These are phyloP conservation scores for Clarias pachynema DNA, from an alignment of 2,797 vertebrate genomes.

Conservation along the genomic window DNA sequence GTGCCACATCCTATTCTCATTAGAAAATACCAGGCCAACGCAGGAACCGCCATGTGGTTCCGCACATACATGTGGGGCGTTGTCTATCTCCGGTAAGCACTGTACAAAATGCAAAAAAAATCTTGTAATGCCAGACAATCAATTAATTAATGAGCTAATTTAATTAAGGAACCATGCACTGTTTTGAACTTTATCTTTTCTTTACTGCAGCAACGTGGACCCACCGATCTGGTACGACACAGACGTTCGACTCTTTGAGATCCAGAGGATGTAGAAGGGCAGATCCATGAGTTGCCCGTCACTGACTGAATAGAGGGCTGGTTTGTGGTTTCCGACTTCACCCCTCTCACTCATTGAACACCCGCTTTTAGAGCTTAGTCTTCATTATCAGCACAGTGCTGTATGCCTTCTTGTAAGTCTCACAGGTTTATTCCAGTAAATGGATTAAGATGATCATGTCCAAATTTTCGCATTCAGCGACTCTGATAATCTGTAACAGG, in stretches of 20 bases:
- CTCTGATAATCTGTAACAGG: conserved; percentile 12
- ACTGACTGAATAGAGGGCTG: conserved; percentile 36
- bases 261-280: conserved; percentile 87
- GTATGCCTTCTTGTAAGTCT: conserved; percentile 27
- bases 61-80: conserved; percentile 99
- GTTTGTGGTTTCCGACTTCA: conserved; percentile 32
- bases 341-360: conserved; percentile 44
- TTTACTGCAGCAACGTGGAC: conserved; percentile 86
- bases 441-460: not conserved
- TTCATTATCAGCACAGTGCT: conserved; percentile 54
- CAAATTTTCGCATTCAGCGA: not conserved
- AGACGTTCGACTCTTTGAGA: conserved; percentile 96
- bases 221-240: conserved; percentile 98
- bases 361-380: conserved; percentile 60
- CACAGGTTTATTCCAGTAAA: not conserved
- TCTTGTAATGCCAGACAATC: not conserved
- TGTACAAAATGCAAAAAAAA: not conserved
- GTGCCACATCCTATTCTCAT: conserved; percentile 98
- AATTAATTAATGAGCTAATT: not conserved
- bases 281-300: conserved; percentile 9
- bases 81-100: conserved; percentile 92
- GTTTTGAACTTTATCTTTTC: not conserved
- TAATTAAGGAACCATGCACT: not conserved
- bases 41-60: conserved; percentile 98
- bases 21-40: conserved; percentile 97